Base-by-base conservation (phyloP, 2,888 invertebrate species). In the Epistrophe eligans region DNA sequence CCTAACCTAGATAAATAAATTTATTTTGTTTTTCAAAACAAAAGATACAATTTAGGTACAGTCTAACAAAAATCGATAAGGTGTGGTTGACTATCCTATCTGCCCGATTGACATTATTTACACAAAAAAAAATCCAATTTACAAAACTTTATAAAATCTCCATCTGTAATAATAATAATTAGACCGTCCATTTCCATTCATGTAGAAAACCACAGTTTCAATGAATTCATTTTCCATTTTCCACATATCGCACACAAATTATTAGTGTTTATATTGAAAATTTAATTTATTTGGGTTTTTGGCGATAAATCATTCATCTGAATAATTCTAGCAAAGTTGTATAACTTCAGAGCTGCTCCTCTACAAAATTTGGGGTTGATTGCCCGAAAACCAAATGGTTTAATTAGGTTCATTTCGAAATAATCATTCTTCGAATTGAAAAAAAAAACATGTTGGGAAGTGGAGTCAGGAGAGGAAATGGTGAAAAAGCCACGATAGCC, bases 401-500 rank as follows among this genome's bases (percentile, higher is more conserved):
- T 66, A 79, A 79, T 79, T 79, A 79, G 79, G 64, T 66, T 79
- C 72, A 79, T 79, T 73, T 66, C 66, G 32, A 55, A 79, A 79
- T 64, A 72, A 79, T 72, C 66, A 73, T 66, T 73, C 48, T 38
- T 66, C 48, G 43, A 10, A 32, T 55, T 43, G 9, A 70, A 24
- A 79, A 55, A 79, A 55, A 60, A 17, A 43, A 19, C 48, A 0
- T 55, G 1, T 28, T 3, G 17, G n/a, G 3, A 17, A 9, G 5
- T 2, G 1, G 50, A n/a, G 9, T 19, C 0, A 15, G 5, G 1
- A 5, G 15, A 55, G 9, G n/a, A n/a, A 55, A n/a, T 24, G 8
- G 19, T 13, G 19, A 11, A 48, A 45, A 48, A 48, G 17, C 66
- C 24, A 66, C 45, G 28, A 32, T 48, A 6, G 28, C 66, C 17